These are phyloP conservation scores for Cyphomyrus discorhynchus DNA, from an alignment of 2,113 vertebrate genomes.

Conservation along the genomic window DNA sequence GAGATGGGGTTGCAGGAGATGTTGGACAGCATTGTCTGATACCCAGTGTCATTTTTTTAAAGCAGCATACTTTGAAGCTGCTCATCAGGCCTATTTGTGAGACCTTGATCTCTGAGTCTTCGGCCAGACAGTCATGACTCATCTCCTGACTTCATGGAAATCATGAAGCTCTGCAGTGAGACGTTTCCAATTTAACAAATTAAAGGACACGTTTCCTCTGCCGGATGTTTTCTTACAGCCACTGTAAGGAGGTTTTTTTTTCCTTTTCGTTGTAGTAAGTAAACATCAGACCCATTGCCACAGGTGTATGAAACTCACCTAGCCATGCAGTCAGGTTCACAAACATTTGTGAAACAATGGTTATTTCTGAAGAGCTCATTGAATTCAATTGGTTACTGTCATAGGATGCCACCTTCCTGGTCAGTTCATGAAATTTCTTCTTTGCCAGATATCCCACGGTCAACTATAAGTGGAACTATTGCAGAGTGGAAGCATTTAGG, in stretches of 20 bases:
- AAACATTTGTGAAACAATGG: background rate
- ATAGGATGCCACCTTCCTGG: background rate
- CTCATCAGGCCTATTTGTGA: constrained; percentile 16
- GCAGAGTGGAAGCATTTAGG: background rate
- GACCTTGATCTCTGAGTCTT: constrained; percentile 37
- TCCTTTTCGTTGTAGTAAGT: background rate
- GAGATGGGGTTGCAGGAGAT: too few species aligned
- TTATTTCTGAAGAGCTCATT: background rate
- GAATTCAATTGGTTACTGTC: background rate
- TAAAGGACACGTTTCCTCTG: background rate
- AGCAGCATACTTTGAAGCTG: constrained; percentile 35
- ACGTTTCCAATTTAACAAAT: background rate
- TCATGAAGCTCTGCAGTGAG: constrained; percentile 33
- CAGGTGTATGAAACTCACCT: background rate
- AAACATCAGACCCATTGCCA: background rate
- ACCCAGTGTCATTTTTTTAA: constrained; percentile 45
- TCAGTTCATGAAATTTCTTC: background rate
- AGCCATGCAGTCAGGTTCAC: background rate
- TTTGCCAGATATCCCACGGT: background rate
- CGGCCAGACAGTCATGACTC: constrained; percentile 31
- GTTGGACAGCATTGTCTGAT: constrained; percentile 26
- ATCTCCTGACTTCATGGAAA: constrained; percentile 50
- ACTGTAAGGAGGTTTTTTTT: background rate
- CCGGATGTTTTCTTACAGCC: background rate
- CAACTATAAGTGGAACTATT: background rate